A percentile compares a stretch with the other conserved stretches of the same genome.
These are phyloP conservation scores for Halictus quadricinctus DNA, from an alignment of 2,888 invertebrate genomes.

Conservation along the genomic window DNA sequence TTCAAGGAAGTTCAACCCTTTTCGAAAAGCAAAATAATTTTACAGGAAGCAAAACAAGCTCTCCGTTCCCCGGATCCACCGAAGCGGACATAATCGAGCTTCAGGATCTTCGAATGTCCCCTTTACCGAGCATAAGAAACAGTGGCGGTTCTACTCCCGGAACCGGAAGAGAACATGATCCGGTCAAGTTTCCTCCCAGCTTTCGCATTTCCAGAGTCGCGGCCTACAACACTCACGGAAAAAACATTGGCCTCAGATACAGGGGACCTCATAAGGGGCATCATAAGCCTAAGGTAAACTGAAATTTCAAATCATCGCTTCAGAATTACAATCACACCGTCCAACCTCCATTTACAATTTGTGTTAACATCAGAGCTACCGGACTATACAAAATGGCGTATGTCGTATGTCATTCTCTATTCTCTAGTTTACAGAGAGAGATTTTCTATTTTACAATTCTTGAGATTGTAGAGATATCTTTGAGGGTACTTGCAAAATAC, in stretches of 20 bases:
- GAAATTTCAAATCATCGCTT: background rate
- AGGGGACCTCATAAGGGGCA: slow-evolving; percentile 72
- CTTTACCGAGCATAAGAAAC: slow-evolving; percentile 90
- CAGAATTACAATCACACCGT: too few species aligned
- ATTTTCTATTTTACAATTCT: too few species aligned
- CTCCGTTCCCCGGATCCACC: slow-evolving; percentile 78
- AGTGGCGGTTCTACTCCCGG: slow-evolving; percentile 80
- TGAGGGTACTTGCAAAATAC: background rate
- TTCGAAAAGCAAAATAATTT: background rate
- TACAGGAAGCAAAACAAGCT: slow-evolving; percentile 81
- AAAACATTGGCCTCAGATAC: slow-evolving; percentile 78
- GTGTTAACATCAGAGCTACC: background rate
- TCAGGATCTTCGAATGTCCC: slow-evolving; percentile 93
- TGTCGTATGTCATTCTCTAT: too few species aligned
- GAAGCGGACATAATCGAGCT: slow-evolving; percentile 94
- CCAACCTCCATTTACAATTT: background rate
- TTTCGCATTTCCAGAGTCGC: slow-evolving; percentile 88
- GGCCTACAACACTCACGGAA: slow-evolving; percentile 78
- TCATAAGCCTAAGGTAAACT: slow-evolving; percentile 78
- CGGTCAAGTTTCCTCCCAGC: slow-evolving; percentile 89
- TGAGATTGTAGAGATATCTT: background rate
- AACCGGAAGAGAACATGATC: slow-evolving; percentile 84
- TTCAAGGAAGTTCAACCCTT: background rate
- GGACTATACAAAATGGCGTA: too few species aligned
- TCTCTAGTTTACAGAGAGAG: too few species aligned